Evolutionary conservation across 2,797 vertebrate species (phyloP), one percentile per base, ranked within the genome.

Genomic region (Cirrhinus mrigala): DNA sequence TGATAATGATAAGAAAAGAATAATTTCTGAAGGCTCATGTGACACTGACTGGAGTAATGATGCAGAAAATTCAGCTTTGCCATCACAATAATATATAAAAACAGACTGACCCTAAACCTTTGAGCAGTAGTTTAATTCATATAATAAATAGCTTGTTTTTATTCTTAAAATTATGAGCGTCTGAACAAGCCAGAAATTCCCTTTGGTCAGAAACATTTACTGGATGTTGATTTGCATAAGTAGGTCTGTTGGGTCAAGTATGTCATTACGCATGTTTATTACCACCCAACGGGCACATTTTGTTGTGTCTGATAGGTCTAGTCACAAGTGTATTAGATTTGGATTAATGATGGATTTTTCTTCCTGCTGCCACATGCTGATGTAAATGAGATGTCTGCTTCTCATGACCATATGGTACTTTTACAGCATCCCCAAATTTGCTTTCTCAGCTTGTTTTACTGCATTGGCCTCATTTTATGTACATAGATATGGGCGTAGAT

Each of bases 381-480:
- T 86, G 50, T 85, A 58, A 69, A 83, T 87, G 83, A 85, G 79
- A 83, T 86, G 73, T 86, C 81, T 68, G 73, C 46, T 84, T 85
- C 64, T 84, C 76, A 71, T 46, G 24, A 64, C 56, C 80, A 81
- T 86, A 82, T 85, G 82, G 54, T 80, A 71, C 79, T 76, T 77
- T 50, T 66, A 73, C 70, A 85, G 83, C 82, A 76, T 50, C 48
- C 70, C 58, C 66, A 85, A 71, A 86, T 88, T 58, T 66, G 71
- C 54, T 46, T 5, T 52, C 52, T 87, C 68, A 48, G 60, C 48
- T 0, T 74, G 40, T 83, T 84, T 84, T 56, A 24, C 27, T 76
- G 44, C 33, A 48, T 50, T 75, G 60, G n/a, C 27, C 46, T 54
- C n/a, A 44, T 86, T 66, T 78, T 66, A 14, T 76, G 16, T 10